Base-by-base conservation (phyloP, 2,113 vertebrate species). In the Telmatochromis sp. region DNA sequence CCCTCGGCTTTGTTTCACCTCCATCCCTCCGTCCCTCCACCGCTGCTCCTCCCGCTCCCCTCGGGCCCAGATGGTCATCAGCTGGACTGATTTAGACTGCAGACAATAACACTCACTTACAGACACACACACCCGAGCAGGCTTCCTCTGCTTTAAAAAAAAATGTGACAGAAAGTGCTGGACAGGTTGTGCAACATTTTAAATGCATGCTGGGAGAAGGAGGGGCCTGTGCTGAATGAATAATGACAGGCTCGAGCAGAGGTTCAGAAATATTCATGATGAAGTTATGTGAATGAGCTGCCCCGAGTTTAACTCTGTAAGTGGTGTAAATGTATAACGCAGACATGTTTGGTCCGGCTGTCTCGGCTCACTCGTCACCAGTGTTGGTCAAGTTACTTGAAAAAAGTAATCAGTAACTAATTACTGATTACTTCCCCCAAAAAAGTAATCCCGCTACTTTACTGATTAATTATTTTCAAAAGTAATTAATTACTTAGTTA, bases 21-120 rank as follows among this genome's bases (percentile, higher is more conserved):
- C n/a, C 4, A 13, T 85, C 75, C 53, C 53, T 55, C 21, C 53
- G 0, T 55, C 54, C 4, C 14, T 73, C 33, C 1, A 58, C 19
- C 2, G 82, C 68, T 92, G 85, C 93, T 78, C 70, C 92, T 81
- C 65, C 85, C 60, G 35, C 55, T 82, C 88, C 88, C 86, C 33
- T 3, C 14, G 2, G 80, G 88, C 58, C 90, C 92, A 94, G 94
- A 95, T 93, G 92, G 92, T 90, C 92, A 87, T 94, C 92, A 91
- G 91, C 92, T 91, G 86, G 87, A 49, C 75, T 83, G 88, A 82
- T 90, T 89, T 55, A 85, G 65, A 88, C 19, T 9, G 28, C 31
- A 87, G 85, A 94, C 92, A 90, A 87, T 90, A 87, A 87, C 86
- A 83, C 89, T 83, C 78, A 57, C 58, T 81, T 49, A 68, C 70